Conservation (phyloP, 2,113 vertebrate species). For the Glareola pratincola region DNA sequence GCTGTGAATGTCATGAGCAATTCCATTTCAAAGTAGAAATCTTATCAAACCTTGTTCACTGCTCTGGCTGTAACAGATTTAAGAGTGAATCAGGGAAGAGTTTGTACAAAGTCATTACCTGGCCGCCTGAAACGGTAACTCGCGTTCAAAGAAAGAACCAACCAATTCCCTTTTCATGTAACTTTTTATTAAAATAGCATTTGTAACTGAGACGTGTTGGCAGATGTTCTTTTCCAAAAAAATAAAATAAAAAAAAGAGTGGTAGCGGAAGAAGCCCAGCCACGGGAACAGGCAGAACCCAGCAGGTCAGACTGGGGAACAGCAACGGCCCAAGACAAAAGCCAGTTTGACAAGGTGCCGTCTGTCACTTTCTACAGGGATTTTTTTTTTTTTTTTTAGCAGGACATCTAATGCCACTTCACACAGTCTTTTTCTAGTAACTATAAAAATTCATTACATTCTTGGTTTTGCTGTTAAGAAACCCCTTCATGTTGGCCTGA, state of each 20-base stretch:
- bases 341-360: not conserved
- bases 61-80: too few species aligned
- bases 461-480: not conserved
- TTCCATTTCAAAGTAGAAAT: not conserved
- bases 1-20: not conserved
- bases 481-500: not conserved
- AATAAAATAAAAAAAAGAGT: not conserved
- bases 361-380: not conserved
- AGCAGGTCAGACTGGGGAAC: not conserved
- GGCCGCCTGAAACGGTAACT: not conserved
- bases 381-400: not conserved
- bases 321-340: not conserved
- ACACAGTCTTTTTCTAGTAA: not conserved
- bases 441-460: not conserved
- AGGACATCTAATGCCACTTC: not conserved
- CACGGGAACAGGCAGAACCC: not conserved
- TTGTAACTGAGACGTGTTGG: conserved; percentile 58
- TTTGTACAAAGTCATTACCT: not conserved
- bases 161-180: conserved; percentile 4
- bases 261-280: not conserved
- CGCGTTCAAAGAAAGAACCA: not conserved
- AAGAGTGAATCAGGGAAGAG: not conserved
- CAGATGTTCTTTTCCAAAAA: conserved; percentile 53
- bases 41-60: fast-evolving
- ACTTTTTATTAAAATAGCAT: conserved; percentile 77